Evolutionary conservation across 2,113 vertebrate species (phyloP).

Genomic region (Nematolebias whitei): DNA sequence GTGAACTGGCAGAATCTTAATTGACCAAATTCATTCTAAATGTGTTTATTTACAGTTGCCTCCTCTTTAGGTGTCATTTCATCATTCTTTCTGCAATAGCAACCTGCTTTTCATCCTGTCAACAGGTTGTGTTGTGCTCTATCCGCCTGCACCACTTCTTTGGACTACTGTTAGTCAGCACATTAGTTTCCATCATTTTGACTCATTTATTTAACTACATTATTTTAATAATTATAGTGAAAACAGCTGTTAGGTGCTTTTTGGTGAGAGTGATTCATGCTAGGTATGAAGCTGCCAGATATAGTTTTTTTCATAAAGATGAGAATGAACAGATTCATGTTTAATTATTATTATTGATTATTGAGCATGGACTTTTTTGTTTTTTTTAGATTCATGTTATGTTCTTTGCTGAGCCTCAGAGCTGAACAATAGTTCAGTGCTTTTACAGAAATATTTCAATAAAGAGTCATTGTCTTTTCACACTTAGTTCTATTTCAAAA

Average conservation of each 20-base stretch:
- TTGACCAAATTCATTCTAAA: no score
- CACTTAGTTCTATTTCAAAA: neutral
- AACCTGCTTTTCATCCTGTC: neutral
- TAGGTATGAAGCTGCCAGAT: no score
- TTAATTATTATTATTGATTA: no score
- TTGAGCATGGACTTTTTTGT: no score
- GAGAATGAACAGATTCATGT: neutral
- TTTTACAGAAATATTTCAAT: neutral
- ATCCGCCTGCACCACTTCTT: neutral
- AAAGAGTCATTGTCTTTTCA: neutral
- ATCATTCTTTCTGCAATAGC: neutral
- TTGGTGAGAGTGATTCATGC: no score
- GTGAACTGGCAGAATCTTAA: no score
- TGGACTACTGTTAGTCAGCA: conserved; percentile 4
- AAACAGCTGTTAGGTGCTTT: neutral
- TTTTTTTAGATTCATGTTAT: no score
- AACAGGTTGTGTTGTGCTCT: neutral
- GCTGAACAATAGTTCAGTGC: no score
- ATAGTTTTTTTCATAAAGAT: no score
- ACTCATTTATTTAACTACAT: neutral
- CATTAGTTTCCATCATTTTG: no score
- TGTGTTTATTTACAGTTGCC: no score
- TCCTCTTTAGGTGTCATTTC: no score
- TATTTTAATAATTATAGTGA: neutral
- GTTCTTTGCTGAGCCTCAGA: neutral